Base-by-base conservation (phyloP, 2,797 vertebrate species). In the Xiphorhynchus erythropygius region DNA sequence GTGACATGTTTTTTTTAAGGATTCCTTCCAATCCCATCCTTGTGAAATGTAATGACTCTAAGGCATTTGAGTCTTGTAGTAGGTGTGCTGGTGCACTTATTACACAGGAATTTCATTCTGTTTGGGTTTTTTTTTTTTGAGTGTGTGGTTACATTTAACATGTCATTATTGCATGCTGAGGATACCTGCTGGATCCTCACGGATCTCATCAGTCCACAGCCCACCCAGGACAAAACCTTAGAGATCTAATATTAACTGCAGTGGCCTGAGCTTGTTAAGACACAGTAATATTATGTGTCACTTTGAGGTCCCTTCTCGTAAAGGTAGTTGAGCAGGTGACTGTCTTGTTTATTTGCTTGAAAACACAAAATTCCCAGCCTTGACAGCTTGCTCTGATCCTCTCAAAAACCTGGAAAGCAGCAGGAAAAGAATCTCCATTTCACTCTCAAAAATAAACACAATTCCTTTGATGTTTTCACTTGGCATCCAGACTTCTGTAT, bases 381-480 rank as follows among this genome's bases (percentile, higher is more conserved):
- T 56, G 57, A 33, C 1, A 1, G n/a, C 41, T 62, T 55, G 16
- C 18, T 64, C 32, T 2, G 1, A 24, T 39, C 22, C 32, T 85
- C 47, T 22, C 30, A 77, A 62, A 90, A 57, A 10, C 53, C 32
- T 84, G 69, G 69, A 64, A 84, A 49, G 14, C 46, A 65, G 41
- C 44, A 47, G 75, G 49, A 62, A 39, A 67, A 78, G 21, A 35
- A 23, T 17, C 49, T 60, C 6, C 13, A 11, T 64, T 71, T 62
- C 13, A 13, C 22, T 73, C 33, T 75, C 27, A 62, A 24, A 67
- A 71, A 22, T 16, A 39, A 88, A 64, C 13, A 19, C 0, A 0
- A 13, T 65, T 53, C 67, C 50, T 86, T 84, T 75, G 80, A 71
- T 87, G 57, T 42, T 62, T 68, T 71, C 59, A 64, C 50, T 68